These are phyloP conservation scores for Tetramorium bicarinatum DNA, from an alignment of 2,888 invertebrate species.

Conservation along the genomic window DNA sequence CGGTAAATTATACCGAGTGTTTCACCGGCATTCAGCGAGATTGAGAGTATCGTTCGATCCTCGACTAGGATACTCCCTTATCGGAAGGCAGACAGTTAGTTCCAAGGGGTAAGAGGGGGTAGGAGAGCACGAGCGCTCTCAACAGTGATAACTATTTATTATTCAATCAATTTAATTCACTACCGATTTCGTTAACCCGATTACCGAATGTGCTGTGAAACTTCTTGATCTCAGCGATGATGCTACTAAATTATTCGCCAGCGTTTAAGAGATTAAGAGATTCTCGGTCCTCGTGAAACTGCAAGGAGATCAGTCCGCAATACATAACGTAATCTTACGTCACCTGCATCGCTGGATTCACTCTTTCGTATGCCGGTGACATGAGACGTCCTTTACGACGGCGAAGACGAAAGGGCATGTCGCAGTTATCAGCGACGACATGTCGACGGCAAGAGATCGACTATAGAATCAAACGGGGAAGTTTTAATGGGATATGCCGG, in stretches of 20 bases:
- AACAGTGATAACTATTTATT: not conserved
- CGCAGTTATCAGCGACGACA: not conserved
- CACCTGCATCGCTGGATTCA: not conserved
- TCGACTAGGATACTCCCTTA: conserved; percentile 16
- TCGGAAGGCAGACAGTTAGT: not conserved
- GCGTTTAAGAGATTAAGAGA: not conserved
- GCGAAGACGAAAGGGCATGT: not conserved
- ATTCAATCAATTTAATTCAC: conserved; percentile 31
- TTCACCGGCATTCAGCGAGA: conserved; percentile 69
- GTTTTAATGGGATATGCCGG: not conserved
- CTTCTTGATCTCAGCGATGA: not conserved
- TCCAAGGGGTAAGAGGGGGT: not conserved
- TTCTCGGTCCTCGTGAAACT: not conserved
- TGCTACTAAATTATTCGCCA: not conserved
- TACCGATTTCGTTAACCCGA: not conserved
- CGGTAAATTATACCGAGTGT: conserved; percentile 74
- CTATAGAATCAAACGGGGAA: conserved; percentile 18
- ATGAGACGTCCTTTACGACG: not conserved
- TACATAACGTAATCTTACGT: conserved; percentile 1
- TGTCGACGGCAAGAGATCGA: conserved; percentile 1
- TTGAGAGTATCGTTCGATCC: conserved; percentile 72
- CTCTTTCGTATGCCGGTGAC: not conserved
- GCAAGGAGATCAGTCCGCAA: not conserved
- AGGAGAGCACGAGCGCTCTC: not conserved
- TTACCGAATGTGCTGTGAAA: not conserved